Base-by-base conservation (phyloP, 2,797 vertebrate genomes). In the Poeciliopsis infans region DNA sequence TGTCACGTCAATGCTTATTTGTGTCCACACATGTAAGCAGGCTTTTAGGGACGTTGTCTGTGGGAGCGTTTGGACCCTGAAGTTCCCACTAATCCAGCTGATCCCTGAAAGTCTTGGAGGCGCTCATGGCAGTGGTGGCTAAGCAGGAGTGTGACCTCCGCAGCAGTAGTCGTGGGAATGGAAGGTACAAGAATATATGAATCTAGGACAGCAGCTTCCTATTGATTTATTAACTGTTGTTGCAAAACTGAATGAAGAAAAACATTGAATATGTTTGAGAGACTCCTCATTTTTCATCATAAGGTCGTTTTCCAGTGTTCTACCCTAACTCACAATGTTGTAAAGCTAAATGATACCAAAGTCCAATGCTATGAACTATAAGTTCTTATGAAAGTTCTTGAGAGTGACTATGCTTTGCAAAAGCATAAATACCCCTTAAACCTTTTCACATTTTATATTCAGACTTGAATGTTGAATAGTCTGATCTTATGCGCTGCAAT, bases 21-120 rank as follows among this genome's bases (percentile, higher is more conserved):
- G 76, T 74, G n/a, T 85, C 76, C 49, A 46, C 49, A 43, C 20
- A 68, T 85, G 70, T 80, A 84, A 87, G 74, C 72, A 49, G 25
- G 72, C 73, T 85, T 61, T 72, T 82, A 84, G 79, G 81, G 87
- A 78, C 10, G 71, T 81, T 81, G 72, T 86, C 79, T 80, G 87
- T 92, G 92, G 87, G 91, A 93, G 89, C 89, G 88, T 75, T 69
- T 84, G 81, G 90, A 93, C 85, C 73, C 78, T 33, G 73, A 79
- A 46, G 84, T 91, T 94, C 93, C 80, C 93, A 94, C 84, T 79
- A 87, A 64, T 75, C 72, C 55, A 7, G 47, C 66, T 68, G 79
- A 87, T 85, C 86, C 76, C 39, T 57, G 39, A 28, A 89, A 76
- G 77, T 80, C 81, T 80, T 77, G 59, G 69, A 87, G 77, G 79